phyloP scores from a whole-genome alignment of 2,888 invertebrate species.

The Thera obeliscata region DNA sequence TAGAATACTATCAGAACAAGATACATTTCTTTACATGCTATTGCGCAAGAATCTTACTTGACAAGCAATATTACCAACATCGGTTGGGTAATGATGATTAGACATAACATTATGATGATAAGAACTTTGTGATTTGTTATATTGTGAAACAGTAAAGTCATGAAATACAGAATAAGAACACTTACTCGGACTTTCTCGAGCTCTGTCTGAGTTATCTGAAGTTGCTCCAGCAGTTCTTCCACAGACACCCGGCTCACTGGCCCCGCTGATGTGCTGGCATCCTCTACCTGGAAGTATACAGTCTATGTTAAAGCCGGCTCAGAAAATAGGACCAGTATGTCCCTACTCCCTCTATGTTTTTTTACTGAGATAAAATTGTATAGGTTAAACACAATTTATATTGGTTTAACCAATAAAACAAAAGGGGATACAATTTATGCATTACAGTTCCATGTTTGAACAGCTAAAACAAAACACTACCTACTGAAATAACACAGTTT shows the following conservation, averaged over 20 bases:
- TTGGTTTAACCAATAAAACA: too few species aligned
- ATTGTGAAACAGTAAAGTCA: conserved; percentile 21
- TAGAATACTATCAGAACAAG: conserved; percentile 7
- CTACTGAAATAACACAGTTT: background rate
- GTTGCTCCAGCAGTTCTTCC: conserved; percentile 91
- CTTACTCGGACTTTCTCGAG: conserved; percentile 94
- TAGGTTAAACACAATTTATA: too few species aligned
- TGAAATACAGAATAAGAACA: conserved; percentile 29
- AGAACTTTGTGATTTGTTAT: conserved; percentile 41
- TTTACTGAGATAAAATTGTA: too few species aligned
- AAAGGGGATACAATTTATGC: too few species aligned
- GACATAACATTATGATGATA: conserved; percentile 29
- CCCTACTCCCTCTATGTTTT: too few species aligned
- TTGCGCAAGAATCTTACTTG: conserved; percentile 23
- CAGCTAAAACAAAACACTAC: conserved; percentile 11
- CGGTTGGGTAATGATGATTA: conserved; percentile 34
- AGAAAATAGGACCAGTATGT: too few species aligned
- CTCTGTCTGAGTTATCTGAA: conserved; percentile 93
- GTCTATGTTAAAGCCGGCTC: background rate
- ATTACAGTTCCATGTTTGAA: background rate
- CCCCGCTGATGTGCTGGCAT: conserved; percentile 73
- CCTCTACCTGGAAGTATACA: conserved; percentile 65
- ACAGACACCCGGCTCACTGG: conserved; percentile 89
- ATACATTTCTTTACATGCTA: conserved; percentile 9
- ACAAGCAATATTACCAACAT: conserved; percentile 28